Evolutionary conservation across 2,113 vertebrate genomes (phyloP).

Genomic region (Passer montanus): DNA sequence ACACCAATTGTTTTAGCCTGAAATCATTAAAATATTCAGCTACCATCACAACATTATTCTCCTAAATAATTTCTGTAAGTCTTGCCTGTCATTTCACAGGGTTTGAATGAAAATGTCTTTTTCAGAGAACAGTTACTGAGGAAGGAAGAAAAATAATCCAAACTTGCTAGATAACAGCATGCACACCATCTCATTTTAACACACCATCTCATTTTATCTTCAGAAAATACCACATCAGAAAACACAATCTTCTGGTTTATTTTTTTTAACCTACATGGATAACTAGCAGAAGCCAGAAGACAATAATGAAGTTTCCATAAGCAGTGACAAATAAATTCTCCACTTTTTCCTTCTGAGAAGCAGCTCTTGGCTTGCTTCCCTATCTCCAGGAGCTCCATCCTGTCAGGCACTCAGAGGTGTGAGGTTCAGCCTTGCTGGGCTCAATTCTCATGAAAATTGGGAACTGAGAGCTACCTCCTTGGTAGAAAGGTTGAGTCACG

Average conservation of each 20-base stretch:
- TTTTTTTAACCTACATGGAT: not conserved
- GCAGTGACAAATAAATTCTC: not conserved
- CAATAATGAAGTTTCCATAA: not conserved
- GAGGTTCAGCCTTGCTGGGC: not conserved
- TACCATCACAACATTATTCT: not conserved
- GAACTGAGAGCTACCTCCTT: not conserved
- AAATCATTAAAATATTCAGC: not conserved
- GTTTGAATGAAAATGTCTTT: not conserved
- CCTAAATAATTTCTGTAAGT: not conserved
- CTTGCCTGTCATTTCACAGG: not conserved
- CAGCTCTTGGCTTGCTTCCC: not conserved
- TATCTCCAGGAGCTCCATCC: not conserved
- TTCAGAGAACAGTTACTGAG: not conserved
- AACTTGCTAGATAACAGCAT: not conserved
- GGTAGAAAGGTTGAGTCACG: not conserved
- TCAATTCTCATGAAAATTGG: not conserved
- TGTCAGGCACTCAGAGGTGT: rapidly evolving
- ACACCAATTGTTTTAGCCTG: not conserved
- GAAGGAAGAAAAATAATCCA: not conserved
- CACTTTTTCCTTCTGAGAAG: not conserved
- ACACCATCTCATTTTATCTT: not conserved
- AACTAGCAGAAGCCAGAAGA: not conserved
- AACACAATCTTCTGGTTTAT: not conserved
- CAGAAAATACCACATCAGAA: conserved; percentile 1
- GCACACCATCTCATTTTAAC: not conserved